Percentiles rank a stretch among this genome's conserved stretches.
Evolutionary conservation across 2,888 invertebrate genomes (phyloP).

Genomic region (Pharmacophagus antenor): DNA sequence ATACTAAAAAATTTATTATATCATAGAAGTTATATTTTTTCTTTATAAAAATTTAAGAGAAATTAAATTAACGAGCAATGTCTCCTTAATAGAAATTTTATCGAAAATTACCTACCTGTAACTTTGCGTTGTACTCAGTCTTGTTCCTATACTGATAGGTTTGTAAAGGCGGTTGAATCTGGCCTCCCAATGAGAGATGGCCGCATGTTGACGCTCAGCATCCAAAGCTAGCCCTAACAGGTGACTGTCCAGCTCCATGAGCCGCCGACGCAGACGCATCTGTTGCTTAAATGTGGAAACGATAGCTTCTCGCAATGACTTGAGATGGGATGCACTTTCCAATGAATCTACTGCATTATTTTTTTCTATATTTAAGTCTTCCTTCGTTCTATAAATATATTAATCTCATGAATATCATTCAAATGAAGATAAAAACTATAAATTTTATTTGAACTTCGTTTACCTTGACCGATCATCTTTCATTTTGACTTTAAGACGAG

Average conservation of each 20-base stretch:
- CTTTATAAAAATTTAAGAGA: no score
- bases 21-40: no score
- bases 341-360: constrained; percentile 54
- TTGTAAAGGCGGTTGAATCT: constrained; percentile 88
- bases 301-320: constrained; percentile 90
- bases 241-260: constrained; percentile 96
- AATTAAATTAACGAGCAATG: no score
- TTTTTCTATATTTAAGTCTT: constrained; percentile 51
- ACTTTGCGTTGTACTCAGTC: constrained; percentile 83
- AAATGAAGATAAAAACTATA: not conserved
- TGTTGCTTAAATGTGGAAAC: constrained; percentile 95
- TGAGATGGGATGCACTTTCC: constrained; percentile 75
- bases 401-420: not conserved
- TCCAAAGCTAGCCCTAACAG: constrained; percentile 92
- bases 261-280: constrained; percentile 91
- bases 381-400: constrained; percentile 52
- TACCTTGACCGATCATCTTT: constrained; percentile 83
- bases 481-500: constrained; percentile 89
- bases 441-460: not conserved
- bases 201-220: constrained; percentile 92
- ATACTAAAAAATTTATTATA: no score
- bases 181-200: constrained; percentile 94
- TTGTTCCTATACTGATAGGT: constrained; percentile 78
- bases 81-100: no score
- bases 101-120: constrained; percentile 74